Conservation (phyloP, 2,797 vertebrate species). For the Silurus lanzhouensis region DNA sequence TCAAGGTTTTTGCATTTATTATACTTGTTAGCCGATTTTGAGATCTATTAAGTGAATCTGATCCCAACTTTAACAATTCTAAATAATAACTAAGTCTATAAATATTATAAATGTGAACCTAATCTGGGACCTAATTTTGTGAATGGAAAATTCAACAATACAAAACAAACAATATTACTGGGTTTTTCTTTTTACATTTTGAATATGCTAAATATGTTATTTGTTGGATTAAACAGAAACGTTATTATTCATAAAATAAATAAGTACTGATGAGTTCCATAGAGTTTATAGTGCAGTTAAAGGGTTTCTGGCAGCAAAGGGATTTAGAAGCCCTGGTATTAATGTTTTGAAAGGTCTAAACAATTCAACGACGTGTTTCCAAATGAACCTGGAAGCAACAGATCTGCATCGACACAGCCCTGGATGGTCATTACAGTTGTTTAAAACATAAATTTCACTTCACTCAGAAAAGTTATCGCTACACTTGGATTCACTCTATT, state of each 20-base stretch:
- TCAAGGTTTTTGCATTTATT: neutral
- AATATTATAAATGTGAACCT: neutral
- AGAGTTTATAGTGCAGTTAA: neutral
- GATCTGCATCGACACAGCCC: neutral
- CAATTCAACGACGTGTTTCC: neutral
- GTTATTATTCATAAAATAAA: neutral
- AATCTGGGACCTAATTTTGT: neutral
- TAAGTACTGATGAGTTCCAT: neutral
- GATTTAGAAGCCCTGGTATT: neutral
- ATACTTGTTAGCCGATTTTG: neutral
- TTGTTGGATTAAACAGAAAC: too few relatives aligned
- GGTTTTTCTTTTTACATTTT: neutral
- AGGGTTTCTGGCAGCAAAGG: neutral
- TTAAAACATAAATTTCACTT: neutral
- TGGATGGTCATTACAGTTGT: neutral
- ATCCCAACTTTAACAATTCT: neutral
- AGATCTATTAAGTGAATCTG: neutral
- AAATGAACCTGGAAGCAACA: constrained; percentile 6
- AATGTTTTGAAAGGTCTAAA: neutral
- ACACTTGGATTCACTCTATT: neutral
- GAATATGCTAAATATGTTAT: neutral
- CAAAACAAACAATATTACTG: neutral
- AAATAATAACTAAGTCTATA: neutral
- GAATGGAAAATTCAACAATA: neutral
- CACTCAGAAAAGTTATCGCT: neutral